Evolutionary conservation across 2,888 invertebrate species (phyloP), one percentile per base, ranked within the genome.

Genomic region (Ormyrus rosae): DNA sequence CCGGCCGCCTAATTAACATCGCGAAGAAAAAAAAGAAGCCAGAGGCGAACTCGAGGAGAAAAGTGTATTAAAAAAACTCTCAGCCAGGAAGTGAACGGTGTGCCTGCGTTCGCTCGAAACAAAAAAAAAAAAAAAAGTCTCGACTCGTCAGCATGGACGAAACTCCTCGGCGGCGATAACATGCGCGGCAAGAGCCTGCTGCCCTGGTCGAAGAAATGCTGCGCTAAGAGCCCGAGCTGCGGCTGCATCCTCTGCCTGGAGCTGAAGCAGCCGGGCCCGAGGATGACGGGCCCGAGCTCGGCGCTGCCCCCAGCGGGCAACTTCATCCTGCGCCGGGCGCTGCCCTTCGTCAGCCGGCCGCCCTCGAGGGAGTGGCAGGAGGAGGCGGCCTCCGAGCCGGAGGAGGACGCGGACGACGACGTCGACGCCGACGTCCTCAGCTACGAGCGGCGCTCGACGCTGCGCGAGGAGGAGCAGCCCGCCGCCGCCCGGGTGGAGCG

Each of bases 171-270:
- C 2, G 34, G 3, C 34, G 34, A 34, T 13, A 68, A 46, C 45
- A 71, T 60, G 70, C 60, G 55, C n/a, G 5, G n/a, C 6, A 69
- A 56, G 48, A 19, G 68, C 46, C 51, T 60, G 8, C 10, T 63
- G 13, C 11, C 45, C 6, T 50, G 63, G 13, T 46, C 48, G 56
- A 72, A 64, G 6, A 55, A 50, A 48, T 34, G 60, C 75, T 5
- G 10, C 46, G 68, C 34, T 34, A 34, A 75, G 2, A n/a, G 13
- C 58, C 93, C 94, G 92, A 93, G 95, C 86, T 96, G 96, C 91
- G 92, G 92, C 86, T 96, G 96, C 91, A 93, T 94, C 88, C 92
- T 96, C 87, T 96, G 96, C 90, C 93, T 95, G 84, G 95, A 96
- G 90, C 91, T 96, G 86, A 94, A 93, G 86, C 93, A 93, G 11